Evolutionary conservation across 2,113 vertebrate genomes (phyloP).

Genomic region (Tenrec ecaudatus): DNA sequence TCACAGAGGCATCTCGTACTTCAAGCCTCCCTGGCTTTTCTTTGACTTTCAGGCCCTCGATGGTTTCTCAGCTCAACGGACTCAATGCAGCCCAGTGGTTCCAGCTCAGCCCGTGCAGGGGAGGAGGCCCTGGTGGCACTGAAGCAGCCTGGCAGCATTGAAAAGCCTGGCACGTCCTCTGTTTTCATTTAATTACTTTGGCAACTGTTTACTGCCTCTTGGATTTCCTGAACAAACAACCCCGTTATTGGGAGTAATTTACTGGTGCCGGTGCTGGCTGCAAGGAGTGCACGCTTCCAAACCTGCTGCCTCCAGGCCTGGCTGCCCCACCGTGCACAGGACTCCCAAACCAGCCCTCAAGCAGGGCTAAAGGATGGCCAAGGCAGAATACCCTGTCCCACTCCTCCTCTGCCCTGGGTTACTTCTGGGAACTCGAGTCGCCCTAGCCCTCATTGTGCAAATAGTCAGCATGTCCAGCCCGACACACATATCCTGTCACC

Average conservation of each 20-base stretch:
- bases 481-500: too few species aligned
- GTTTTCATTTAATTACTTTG: conserved; percentile 77
- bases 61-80: not conserved
- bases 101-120: rapidly evolving
- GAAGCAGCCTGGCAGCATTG: conserved; percentile 52
- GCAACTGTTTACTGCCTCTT: conserved; percentile 78
- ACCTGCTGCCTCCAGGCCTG: not conserved
- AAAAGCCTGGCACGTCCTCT: conserved; percentile 55
- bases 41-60: not conserved
- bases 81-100: not conserved
- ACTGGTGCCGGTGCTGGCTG: conserved; percentile 51
- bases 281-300: conserved; percentile 16
- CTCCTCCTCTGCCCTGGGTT: not conserved
- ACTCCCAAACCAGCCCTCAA: not conserved
- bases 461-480: too few species aligned
- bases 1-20: not conserved
- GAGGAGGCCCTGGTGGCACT: not conserved
- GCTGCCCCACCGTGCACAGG: rapidly evolving
- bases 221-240: conserved; percentile 78
- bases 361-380: not conserved
- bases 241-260: conserved; percentile 78
- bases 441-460: too few species aligned
- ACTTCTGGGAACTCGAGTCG: not conserved
- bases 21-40: not conserved
- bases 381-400: not conserved